Conservation (phyloP, 2,113 vertebrate genomes). For the Gallinago undulata region DNA sequence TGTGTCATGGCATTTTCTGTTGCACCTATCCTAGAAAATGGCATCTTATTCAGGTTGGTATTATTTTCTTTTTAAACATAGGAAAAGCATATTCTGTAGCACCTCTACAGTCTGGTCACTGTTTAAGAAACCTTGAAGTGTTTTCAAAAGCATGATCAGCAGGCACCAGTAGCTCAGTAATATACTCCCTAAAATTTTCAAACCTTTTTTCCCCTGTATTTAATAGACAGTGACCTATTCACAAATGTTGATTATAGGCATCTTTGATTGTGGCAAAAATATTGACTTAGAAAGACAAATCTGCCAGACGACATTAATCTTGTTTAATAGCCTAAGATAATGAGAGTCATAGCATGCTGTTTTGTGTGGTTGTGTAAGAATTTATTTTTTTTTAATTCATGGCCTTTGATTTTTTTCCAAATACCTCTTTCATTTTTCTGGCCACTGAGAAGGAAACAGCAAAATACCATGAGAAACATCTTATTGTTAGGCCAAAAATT, state of each 20-base stretch:
- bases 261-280: not conserved
- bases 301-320: not conserved
- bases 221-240: not conserved
- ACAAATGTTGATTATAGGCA: not conserved
- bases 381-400: not conserved
- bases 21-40: not conserved
- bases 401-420: not conserved
- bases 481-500: not conserved
- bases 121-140: not conserved
- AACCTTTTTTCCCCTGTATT: not conserved
- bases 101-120: not conserved
- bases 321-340: not conserved
- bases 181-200: not conserved
- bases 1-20: not conserved
- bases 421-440: not conserved
- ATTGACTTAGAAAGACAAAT: not conserved
- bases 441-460: not conserved
- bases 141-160: not conserved
- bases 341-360: not conserved
- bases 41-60: not conserved
- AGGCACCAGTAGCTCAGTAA: not conserved
- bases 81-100: not conserved
- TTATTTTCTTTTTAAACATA: not conserved
- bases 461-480: not conserved
- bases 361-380: not conserved